A percentile compares a stretch with the other conserved stretches of the same genome.
Evolutionary conservation across 2,888 invertebrate species (phyloP).

Genomic region (Halocaridina rubra): DNA sequence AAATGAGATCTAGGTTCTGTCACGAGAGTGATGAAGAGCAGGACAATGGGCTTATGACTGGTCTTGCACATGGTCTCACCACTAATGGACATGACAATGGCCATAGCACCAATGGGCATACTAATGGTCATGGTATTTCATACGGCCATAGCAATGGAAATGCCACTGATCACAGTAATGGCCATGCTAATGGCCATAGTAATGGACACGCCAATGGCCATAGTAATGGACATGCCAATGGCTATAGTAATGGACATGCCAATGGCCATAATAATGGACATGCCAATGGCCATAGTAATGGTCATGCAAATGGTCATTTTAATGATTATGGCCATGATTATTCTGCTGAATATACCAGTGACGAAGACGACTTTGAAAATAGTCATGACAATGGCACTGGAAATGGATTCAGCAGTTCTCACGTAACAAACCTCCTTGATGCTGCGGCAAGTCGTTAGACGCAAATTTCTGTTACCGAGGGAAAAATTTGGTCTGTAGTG

Average conservation of each 20-base stretch:
- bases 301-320: background rate
- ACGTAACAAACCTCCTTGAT: background rate
- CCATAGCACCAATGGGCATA: background rate
- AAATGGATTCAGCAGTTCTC: background rate
- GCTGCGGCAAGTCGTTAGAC: background rate
- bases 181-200: constrained; percentile 6
- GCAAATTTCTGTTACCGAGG: too few relatives aligned
- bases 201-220: background rate
- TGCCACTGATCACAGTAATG: background rate
- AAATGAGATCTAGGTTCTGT: background rate
- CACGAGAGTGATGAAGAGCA: background rate
- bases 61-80: background rate
- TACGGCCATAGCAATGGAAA: constrained; percentile 6
- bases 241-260: background rate
- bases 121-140: constrained; percentile 6
- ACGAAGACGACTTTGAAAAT: background rate
- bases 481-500: too few relatives aligned
- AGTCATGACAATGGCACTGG: background rate
- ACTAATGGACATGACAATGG: background rate
- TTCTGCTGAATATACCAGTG: background rate
- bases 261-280: background rate
- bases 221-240: background rate
- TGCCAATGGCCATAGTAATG: background rate
- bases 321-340: background rate
- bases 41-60: background rate